These are phyloP conservation scores for Nymphalis io DNA, from an alignment of 1,140 invertebrate genomes.

Conservation along the genomic window DNA sequence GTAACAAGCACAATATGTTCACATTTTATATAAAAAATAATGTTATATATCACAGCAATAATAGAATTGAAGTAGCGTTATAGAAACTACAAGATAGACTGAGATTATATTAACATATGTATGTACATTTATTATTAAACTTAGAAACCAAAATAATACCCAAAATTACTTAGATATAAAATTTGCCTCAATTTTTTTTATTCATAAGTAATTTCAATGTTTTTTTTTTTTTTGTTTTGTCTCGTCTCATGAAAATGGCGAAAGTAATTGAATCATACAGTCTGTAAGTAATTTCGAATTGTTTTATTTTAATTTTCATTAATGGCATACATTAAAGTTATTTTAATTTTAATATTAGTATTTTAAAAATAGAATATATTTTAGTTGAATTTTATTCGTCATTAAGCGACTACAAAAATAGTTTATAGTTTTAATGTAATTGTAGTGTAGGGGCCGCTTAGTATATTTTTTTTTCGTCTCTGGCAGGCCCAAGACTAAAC, in stretches of 20 bases:
- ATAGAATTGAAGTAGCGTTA: conserved; percentile 24
- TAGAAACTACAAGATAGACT: conserved; percentile 28
- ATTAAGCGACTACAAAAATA: conserved; percentile 27
- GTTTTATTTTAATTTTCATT: background rate
- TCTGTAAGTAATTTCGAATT: background rate
- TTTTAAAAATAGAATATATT: too few relatives aligned
- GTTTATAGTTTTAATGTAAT: conserved; percentile 16
- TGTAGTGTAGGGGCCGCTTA: conserved; percentile 19
- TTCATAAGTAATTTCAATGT: too few relatives aligned
- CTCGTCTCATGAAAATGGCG: background rate
- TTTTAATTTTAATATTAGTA: background rate
- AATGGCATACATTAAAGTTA: background rate
- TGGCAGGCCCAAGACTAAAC: conserved; percentile 27
- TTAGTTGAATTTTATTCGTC: too few relatives aligned
- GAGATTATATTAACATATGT: conserved; percentile 21
- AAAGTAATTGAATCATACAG: background rate
- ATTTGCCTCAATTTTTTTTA: background rate
- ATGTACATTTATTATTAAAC: conserved; percentile 6
- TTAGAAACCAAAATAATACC: conserved; percentile 11
- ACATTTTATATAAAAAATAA: conserved; percentile 13
- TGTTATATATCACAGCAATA: conserved; percentile 27
- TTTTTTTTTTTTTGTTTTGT: too few relatives aligned
- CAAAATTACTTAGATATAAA: background rate
- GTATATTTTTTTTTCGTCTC: conserved; percentile 26
- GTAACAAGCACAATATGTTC: conserved; percentile 24